Evolutionary conservation across 2,888 invertebrate species (phyloP), one percentile per base, ranked within the genome.

Genomic region (Platerodrilus igneus): DNA sequence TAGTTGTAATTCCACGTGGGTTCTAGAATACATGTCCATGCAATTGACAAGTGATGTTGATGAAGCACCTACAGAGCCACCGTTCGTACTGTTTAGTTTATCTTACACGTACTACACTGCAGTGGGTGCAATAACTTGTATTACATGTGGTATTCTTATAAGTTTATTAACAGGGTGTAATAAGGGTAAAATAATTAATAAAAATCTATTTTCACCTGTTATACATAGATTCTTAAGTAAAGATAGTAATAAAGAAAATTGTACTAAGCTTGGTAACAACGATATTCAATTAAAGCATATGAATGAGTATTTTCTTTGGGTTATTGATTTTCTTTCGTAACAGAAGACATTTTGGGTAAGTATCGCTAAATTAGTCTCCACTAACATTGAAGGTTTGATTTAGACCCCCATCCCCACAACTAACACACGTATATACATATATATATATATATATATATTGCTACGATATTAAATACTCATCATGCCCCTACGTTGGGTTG

Each of bases 101-200:
- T 86, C 86, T 8, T 88, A 87, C 65, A 73, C 86, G 63, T 86
- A 85, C 71, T 87, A 86, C 66, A 83, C 84, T 1, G 70, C 80
- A 44, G 71, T 85, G n/a, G 86, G 86, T 4, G 77, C 81, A 57
- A 50, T 77, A 0, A 78, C 79, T 0, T 79, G 80, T 7, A 72
- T 85, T 27, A 39, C 74, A 2, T 72, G 83, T 4, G 87, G 86
- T 0, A 63, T 81, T 10, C 53, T 79, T 16, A 80, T 85, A 16
- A 85, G 86, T 11, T 80, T 77, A 64, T 71, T 81, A 52, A 83
- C 83, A 1, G 77, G 77, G 5, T 71, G 74, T 3, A 78, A 79
- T 48, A 74, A 77, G 55, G 75, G 77, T 2, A 69, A 72, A 45
- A 51, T 71, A 58, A 70, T 79, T 2, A 76, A 81, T 58, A 73